Evolutionary conservation across 2,113 vertebrate species (phyloP), one percentile per base, ranked within the genome.

Genomic region (Formicarius rufipectus): DNA sequence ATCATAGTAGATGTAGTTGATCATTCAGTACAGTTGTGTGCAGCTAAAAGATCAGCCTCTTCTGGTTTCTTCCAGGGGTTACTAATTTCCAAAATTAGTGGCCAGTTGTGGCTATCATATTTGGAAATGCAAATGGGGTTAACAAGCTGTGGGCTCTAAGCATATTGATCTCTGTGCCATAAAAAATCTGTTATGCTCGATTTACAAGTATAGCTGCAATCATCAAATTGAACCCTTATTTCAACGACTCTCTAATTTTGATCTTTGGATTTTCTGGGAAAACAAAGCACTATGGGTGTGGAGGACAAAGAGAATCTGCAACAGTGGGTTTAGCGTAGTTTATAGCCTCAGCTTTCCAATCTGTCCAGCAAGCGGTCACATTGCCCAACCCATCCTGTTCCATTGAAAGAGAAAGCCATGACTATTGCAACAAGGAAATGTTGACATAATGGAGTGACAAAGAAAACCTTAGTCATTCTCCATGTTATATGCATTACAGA

Each of bases 371-470:
- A 84, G 53, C 73, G 37, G 12, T 9, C 28, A 76, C 40, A 52
- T 91, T 92, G 80, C 89, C 68, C 84, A 96, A 82, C 42, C 53
- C 0, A 0, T 39, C 22, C 7, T 23, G 8, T 85, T 73, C 69
- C 66, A 73, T 2, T 64, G 64, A 80, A 93, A 93, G 67, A 89
- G 74, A 83, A 90, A 84, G 24, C 40, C 85, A 58, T 56, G 40
- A 91, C 58, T 89, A 8, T 44, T 72, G 72, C 68, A 87, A 87
- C 7, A 68, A 92, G 91, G 81, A 96, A 96, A 82, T 82, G 78
- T 44, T 91, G 96, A 81, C 93, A 66, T 76, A 79, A 76, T 2
- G 4, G 30, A 67, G 18, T 56, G 77, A 77, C 47, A 52, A 60
- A 89, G 73, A 85, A 92, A 95, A 86, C 37, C 23, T 69, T 64